Percentiles rank a stretch among this genome's conserved stretches.
These are phyloP conservation scores for Scaptomyza tumidula DNA, from an alignment of 2,888 invertebrate species.

Conservation along the genomic window DNA sequence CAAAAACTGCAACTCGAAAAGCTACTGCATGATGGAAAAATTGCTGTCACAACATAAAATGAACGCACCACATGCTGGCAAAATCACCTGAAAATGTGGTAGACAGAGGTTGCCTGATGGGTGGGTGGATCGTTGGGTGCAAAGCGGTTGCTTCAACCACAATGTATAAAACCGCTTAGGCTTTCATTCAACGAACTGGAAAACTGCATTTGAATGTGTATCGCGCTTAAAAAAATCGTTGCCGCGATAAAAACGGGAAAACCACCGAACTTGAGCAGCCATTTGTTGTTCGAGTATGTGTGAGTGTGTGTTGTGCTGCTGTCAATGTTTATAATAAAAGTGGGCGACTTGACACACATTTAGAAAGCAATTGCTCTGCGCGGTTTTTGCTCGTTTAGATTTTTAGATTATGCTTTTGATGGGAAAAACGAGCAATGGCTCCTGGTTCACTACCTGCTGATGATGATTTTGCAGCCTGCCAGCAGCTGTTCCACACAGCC, in stretches of 20 bases:
- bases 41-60: conserved; percentile 75
- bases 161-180: conserved; percentile 73
- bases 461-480: conserved; percentile 42
- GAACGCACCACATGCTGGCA: conserved; percentile 34
- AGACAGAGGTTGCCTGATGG: not conserved
- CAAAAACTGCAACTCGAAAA: conserved; percentile 46
- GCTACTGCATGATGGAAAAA: conserved; percentile 59
- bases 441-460: conserved; percentile 27
- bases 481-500: conserved; percentile 9
- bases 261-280: conserved; percentile 47
- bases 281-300: not conserved
- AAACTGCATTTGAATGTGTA: conserved; percentile 74
- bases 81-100: conserved; percentile 32
- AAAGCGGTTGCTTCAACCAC: conserved; percentile 42
- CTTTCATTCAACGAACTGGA: conserved; percentile 75
- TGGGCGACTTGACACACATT: conserved; percentile 74
- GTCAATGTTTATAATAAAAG: conserved; percentile 70
- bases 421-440: conserved; percentile 14
- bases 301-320: conserved; percentile 17
- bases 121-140: conserved; percentile 4
- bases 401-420: conserved; percentile 70
- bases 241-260: not conserved
- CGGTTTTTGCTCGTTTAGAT: conserved; percentile 69
- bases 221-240: not conserved
- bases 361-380: conserved; percentile 45